Evolutionary conservation across 2,797 vertebrate species (phyloP).

Genomic region (Danio albolineatus): DNA sequence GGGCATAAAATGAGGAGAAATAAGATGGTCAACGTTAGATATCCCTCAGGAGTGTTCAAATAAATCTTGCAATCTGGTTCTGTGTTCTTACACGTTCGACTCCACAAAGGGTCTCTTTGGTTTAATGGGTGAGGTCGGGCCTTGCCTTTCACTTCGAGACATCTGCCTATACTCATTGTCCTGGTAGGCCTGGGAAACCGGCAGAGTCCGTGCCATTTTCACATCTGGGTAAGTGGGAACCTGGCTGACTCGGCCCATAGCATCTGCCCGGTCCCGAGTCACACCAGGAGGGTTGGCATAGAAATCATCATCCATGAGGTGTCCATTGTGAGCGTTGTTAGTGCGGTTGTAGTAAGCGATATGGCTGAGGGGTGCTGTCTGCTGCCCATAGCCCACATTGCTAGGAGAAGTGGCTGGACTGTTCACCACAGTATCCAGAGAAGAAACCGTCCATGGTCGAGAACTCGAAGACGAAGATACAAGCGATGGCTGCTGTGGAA

Average conservation of each 20-base stretch:
- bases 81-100: slow-evolving; percentile 89
- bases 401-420: slow-evolving; percentile 86
- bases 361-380: slow-evolving; percentile 83
- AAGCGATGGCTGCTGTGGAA: slow-evolving; percentile 79
- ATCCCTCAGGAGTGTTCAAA: slow-evolving; percentile 18
- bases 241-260: slow-evolving; percentile 87
- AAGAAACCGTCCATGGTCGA: slow-evolving; percentile 95
- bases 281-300: slow-evolving; percentile 73
- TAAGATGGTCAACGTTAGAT: slow-evolving; percentile 12
- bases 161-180: slow-evolving; percentile 90
- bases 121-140: slow-evolving; percentile 96
- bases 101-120: slow-evolving; percentile 99
- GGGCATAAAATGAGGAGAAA: slow-evolving; percentile 7
- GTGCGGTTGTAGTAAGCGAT: slow-evolving; percentile 98
- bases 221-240: slow-evolving; percentile 89
- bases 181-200: slow-evolving; percentile 90
- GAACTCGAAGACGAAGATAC: slow-evolving; percentile 77
- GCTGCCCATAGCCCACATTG: slow-evolving; percentile 78
- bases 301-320: slow-evolving; percentile 89
- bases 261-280: slow-evolving; percentile 81
- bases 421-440: slow-evolving; percentile 91
- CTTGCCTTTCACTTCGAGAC: slow-evolving; percentile 83
- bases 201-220: slow-evolving; percentile 91
- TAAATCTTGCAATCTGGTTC: slow-evolving; percentile 11
- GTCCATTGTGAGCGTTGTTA: slow-evolving; percentile 97